Evolutionary conservation across 2,888 invertebrate species (phyloP).

Genomic region (Drosophila rellima): DNA sequence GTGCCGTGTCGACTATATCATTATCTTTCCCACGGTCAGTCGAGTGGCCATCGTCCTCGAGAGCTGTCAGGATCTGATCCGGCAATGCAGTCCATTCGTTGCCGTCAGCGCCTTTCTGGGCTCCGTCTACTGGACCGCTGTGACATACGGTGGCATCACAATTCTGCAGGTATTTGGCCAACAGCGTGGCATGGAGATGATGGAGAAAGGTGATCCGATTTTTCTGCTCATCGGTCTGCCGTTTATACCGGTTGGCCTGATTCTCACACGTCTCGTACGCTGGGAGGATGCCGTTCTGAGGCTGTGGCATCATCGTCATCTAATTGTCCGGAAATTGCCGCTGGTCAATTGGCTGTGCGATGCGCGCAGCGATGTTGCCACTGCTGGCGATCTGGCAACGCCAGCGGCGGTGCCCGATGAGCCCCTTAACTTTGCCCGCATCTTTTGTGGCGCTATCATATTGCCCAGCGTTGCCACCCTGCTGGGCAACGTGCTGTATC

Average conservation of each 20-base stretch:
- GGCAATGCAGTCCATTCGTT: conserved; percentile 96
- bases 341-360: conserved; percentile 86
- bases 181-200: conserved; percentile 95
- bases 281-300: conserved; percentile 97
- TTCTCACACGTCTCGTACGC: conserved; percentile 96
- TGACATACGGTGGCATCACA: conserved; percentile 98
- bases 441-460: conserved; percentile 96
- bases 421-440: conserved; percentile 93
- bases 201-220: conserved; percentile 97
- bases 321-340: conserved; percentile 87
- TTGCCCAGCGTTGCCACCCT: conserved; percentile 97
- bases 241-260: conserved; percentile 95
- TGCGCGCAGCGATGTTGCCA: conserved; percentile 72
- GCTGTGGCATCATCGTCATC: conserved; percentile 90
- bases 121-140: conserved; percentile 98
- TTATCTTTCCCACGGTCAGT: conserved; percentile 96
- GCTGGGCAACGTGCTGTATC: conserved; percentile 95
- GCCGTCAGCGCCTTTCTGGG: conserved; percentile 97
- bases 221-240: conserved; percentile 96
- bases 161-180: conserved; percentile 97
- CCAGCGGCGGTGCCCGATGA: conserved; percentile 89
- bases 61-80: conserved; percentile 93
- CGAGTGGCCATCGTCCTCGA: conserved; percentile 93
- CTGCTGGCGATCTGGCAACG: conserved; percentile 86
- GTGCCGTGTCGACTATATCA: conserved; percentile 97